Evolutionary conservation across 30 jellyfish, hydroid and myxozoan genomes (phyloP).

Genomic region (Turritopsis dohrnii): DNA sequence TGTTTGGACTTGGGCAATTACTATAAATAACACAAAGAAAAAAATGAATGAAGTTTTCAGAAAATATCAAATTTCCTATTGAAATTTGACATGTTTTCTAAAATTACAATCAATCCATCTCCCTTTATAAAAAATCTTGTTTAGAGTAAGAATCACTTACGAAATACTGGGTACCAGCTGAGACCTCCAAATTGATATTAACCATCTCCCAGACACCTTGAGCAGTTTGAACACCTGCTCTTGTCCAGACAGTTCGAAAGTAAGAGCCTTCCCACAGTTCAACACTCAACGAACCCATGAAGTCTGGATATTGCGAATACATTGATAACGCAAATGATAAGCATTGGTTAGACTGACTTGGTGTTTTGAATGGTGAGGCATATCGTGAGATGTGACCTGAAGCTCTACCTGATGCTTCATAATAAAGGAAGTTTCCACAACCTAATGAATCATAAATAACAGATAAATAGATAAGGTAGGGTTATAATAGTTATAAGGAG

Average conservation of each 20-base stretch:
- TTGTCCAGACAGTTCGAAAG: not conserved
- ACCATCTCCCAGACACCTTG: not conserved
- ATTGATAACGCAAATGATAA: not conserved
- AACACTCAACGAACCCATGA: not conserved
- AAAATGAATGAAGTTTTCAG: too few species aligned
- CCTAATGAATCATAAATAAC: too few species aligned
- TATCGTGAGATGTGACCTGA: not conserved
- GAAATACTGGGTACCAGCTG: not conserved
- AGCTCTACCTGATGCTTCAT: not conserved
- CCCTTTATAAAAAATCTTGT: too few species aligned
- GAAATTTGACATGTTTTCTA: too few species aligned
- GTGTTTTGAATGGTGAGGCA: not conserved
- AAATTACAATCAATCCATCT: too few species aligned
- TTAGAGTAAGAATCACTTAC: not conserved
- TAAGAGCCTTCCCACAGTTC: not conserved
- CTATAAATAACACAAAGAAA: too few species aligned
- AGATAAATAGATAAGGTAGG: too few species aligned
- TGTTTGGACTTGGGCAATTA: too few species aligned
- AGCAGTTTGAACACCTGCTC: not conserved
- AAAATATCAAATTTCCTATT: too few species aligned
- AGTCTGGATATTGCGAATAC: not conserved
- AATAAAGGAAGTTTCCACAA: not conserved
- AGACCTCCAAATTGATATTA: not conserved
- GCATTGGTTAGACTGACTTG: not conserved
- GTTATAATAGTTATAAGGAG: too few species aligned